phyloP scores from a whole-genome alignment of 2,797 vertebrate genomes.

The Phoebastria nigripes region DNA sequence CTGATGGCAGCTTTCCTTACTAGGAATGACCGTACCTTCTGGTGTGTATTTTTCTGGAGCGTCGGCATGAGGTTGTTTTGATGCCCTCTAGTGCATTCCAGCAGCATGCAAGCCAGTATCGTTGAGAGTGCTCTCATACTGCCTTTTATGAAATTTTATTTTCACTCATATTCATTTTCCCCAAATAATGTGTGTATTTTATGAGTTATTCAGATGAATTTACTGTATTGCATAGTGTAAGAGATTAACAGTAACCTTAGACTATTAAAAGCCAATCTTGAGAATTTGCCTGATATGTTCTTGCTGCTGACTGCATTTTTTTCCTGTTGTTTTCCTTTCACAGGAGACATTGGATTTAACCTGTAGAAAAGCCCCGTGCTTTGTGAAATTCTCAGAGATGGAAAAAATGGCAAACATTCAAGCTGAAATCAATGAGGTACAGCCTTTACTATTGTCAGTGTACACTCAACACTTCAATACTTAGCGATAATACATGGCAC shows the following conservation, averaged over 20 bases:
- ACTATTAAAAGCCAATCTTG: fast-evolving
- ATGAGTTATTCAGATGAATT: fast-evolving
- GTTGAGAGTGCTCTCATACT: too few relatives aligned
- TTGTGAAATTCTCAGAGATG: slow-evolving; percentile 74
- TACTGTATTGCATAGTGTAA: fast-evolving
- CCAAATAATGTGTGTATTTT: fast-evolving
- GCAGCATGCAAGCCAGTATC: fast-evolving
- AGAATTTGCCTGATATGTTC: background rate
- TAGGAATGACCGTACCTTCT: fast-evolving
- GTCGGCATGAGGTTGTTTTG: fast-evolving
- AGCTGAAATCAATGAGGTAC: slow-evolving; percentile 84
- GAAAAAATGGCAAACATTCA: slow-evolving; percentile 74
- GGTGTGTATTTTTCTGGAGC: background rate
- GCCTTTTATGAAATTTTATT: too few relatives aligned
- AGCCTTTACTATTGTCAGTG: background rate
- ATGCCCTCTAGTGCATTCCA: fast-evolving
- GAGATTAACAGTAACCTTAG: too few relatives aligned
- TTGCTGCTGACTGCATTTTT: background rate
- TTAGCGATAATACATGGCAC: too few relatives aligned
- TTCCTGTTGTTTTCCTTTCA: background rate
- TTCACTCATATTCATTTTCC: fast-evolving
- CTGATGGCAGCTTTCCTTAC: background rate
- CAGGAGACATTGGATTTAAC: slow-evolving; percentile 79
- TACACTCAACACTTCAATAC: fast-evolving
- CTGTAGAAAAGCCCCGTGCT: slow-evolving; percentile 66